Conservation (phyloP, 2,797 vertebrate genomes). For the Tragopan temminckii region DNA sequence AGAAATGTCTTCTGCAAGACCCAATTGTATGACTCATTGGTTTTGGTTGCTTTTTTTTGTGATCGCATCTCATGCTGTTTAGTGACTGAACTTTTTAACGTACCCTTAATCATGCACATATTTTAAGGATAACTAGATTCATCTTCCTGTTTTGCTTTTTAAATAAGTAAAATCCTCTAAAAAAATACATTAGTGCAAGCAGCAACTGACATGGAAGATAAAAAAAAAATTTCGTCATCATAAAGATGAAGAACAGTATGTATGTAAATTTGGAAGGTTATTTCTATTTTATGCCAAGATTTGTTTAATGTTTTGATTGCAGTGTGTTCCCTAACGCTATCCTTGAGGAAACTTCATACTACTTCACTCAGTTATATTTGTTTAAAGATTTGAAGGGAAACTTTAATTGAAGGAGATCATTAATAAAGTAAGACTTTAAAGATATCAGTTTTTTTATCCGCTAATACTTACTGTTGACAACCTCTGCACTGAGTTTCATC, state of each 20-base stretch:
- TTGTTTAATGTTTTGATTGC: not conserved
- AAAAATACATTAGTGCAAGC: not conserved
- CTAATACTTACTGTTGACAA: not conserved
- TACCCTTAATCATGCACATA: not conserved
- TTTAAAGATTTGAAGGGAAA: conserved; percentile 13
- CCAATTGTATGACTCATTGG: not conserved
- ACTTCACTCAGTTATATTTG: not conserved
- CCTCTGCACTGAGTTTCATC: not conserved
- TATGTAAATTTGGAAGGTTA: not conserved
- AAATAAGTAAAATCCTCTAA: not conserved
- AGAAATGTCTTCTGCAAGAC: not conserved
- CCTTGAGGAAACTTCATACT: not conserved
- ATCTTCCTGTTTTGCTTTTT: not conserved
- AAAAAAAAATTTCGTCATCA: not conserved
- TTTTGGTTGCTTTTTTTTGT: not conserved
- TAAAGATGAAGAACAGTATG: not conserved
- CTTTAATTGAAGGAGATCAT: conserved; percentile 10
- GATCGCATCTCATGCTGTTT: fast-evolving
- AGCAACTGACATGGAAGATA: not conserved
- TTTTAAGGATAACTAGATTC: not conserved
- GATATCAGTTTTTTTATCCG: not conserved
- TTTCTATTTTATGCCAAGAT: not conserved
- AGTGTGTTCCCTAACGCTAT: not conserved
- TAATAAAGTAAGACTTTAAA: not conserved
- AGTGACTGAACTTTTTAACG: not conserved